Percentiles rank a stretch among this genome's conserved stretches.
phyloP scores from a whole-genome alignment of 1,140 invertebrate genomes.

The Drosophila ambigua region DNA sequence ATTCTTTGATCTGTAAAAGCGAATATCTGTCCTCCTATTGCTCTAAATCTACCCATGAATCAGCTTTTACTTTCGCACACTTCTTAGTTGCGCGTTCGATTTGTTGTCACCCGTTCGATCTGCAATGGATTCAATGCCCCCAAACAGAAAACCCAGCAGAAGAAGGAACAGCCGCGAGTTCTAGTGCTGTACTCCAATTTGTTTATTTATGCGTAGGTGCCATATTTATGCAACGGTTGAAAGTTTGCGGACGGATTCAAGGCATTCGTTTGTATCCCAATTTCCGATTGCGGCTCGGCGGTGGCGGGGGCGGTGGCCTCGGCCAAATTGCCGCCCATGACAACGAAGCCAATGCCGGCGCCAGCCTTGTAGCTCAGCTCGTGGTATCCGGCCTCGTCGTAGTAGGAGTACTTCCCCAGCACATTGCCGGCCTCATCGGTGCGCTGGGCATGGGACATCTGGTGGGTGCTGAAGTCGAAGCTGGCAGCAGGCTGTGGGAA shows the following conservation, averaged over 20 bases:
- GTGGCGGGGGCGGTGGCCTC: conserved; percentile 50
- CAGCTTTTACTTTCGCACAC: too few relatives aligned
- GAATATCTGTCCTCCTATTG: too few relatives aligned
- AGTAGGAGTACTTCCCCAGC: conserved; percentile 88
- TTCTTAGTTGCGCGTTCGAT: conserved; percentile 6
- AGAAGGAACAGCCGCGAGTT: not conserved
- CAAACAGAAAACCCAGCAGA: conserved; percentile 14
- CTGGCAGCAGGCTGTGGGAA: not conserved
- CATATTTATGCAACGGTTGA: conserved; percentile 54
- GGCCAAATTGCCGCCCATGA: conserved; percentile 73
- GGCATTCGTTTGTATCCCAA: conserved; percentile 41
- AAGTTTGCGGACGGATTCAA: conserved; percentile 27
- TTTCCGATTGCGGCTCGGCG: conserved; percentile 25
- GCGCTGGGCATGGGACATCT: conserved; percentile 88
- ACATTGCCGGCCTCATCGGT: conserved; percentile 88
- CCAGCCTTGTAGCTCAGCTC: conserved; percentile 74
- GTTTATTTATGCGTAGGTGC: conserved; percentile 37
- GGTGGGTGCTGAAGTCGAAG: conserved; percentile 80
- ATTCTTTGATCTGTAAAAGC: too few relatives aligned
- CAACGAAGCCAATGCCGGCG: conserved; percentile 72
- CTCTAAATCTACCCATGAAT: too few relatives aligned
- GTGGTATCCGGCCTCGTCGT: conserved; percentile 85
- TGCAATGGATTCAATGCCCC: conserved; percentile 15
- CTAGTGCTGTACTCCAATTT: conserved; percentile 11
- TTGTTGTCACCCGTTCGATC: conserved; percentile 26